A percentile compares a stretch with the other conserved stretches of the same genome.
phyloP scores from a whole-genome alignment of 1,140 invertebrate genomes.

The silkworm (Bombyx mori) region ASM3026992v2 NC_085133.1:10854001-10854500 shows the following conservation, averaged over 20 bases:
- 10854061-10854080: neutral
- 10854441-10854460: conserved; percentile 44
- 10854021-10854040: no score
- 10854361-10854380: conserved; percentile 23
- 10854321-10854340: neutral
- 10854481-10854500: conserved; percentile 3
- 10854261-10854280: no score
- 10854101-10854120: neutral
- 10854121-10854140: neutral
- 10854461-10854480: conserved; percentile 27
- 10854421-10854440: conserved; percentile 53
- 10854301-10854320: neutral
- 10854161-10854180: neutral
- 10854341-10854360: conserved; percentile 5
- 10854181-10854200: neutral
- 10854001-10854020: no score
- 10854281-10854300: no score
- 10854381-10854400: conserved; percentile 28
- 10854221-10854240: neutral
- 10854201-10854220: conserved; percentile 4
- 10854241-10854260: neutral
- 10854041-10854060: no score
- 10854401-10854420: conserved; percentile 56
- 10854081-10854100: neutral
- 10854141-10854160: neutral